Base-by-base conservation (phyloP, 2,888 invertebrate genomes). In the Hirudinaria manillensis region DNA sequence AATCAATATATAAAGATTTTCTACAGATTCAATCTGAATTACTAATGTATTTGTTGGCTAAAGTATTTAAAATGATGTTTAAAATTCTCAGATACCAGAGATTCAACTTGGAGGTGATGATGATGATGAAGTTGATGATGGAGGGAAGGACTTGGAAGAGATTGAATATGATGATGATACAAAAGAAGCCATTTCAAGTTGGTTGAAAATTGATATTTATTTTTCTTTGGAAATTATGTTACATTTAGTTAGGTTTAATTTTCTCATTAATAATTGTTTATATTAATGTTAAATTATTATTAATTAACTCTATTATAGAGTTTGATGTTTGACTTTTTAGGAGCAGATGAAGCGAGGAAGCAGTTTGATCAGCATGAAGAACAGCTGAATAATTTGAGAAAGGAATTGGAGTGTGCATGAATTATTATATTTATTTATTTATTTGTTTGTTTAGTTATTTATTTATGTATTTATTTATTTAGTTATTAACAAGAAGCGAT, bases 151-250 rank as follows among this genome's bases (percentile, higher is more conserved):
- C 77, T 77, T 78, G 68, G 72, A 72, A 7, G 66, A 80, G 77
- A 77, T 78, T 65, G 72, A 72, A 7, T 98, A 98, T 85, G 94
- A 96, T 87, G 92, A 92, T 36, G 93, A 92, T 83, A 97, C 96
- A 0, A 91, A 94, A 83, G 89, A 88, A 79, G 85, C 97, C 21
- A 91, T 97, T 38, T 91, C 93, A 45, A 68, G 75, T 79, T 6
- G 29, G 61, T 29, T 10, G 21, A 24, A 45, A 10, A 45, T 76
- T 76, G 74, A 80, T 82, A 16, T 45, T 2, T 45, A 4, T 45
- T 45, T 7, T 2, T 45, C 38, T 6, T 6, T 38, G n/a, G n/a
- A n/a, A n/a, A n/a, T n/a, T n/a, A n/a, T n/a, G n/a, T n/a, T n/a
- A n/a, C n/a, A n/a, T n/a, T n/a, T n/a, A n/a, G n/a, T n/a, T n/a